Percentiles rank a stretch among this genome's conserved stretches.
phyloP scores from a whole-genome alignment of 2,797 vertebrate species.

The Pangasius mekongensis region DNA sequence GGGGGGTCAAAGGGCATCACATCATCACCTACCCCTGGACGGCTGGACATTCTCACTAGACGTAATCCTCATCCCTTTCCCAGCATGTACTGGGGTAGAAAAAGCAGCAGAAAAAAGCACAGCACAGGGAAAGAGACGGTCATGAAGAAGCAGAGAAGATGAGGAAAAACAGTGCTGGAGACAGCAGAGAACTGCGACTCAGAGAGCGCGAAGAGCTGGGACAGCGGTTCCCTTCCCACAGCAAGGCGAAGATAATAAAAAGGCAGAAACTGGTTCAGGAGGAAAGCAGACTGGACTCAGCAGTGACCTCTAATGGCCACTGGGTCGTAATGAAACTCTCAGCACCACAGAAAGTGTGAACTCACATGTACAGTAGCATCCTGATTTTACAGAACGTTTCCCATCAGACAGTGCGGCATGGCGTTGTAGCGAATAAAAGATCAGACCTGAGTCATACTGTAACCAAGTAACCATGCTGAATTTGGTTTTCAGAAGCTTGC shows the following conservation, averaged over 20 bases:
- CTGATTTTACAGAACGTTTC: background rate
- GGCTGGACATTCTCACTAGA: constrained; percentile 91
- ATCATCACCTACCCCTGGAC: constrained; percentile 88
- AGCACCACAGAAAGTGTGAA: background rate
- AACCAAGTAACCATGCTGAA: too few relatives aligned
- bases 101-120: constrained; percentile 73
- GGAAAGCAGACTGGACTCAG: background rate
- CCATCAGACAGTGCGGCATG: background rate
- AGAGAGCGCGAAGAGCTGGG: background rate
- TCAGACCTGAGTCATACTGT: background rate
- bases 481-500: background rate
- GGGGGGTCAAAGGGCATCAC: constrained; percentile 10
- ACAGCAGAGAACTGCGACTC: background rate
- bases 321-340: background rate
- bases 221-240: background rate
- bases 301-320: constrained; percentile 19
- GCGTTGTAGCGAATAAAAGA: background rate
- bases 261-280: background rate
- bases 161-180: constrained; percentile 35
- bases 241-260: too few relatives aligned
- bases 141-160: constrained; percentile 1
- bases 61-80: constrained; percentile 97
- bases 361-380: background rate
- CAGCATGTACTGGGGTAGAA: constrained; percentile 89
- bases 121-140: background rate